phyloP scores from a whole-genome alignment of 2,113 vertebrate genomes.

The Sinocyclocheilus maitianheensis region DNA sequence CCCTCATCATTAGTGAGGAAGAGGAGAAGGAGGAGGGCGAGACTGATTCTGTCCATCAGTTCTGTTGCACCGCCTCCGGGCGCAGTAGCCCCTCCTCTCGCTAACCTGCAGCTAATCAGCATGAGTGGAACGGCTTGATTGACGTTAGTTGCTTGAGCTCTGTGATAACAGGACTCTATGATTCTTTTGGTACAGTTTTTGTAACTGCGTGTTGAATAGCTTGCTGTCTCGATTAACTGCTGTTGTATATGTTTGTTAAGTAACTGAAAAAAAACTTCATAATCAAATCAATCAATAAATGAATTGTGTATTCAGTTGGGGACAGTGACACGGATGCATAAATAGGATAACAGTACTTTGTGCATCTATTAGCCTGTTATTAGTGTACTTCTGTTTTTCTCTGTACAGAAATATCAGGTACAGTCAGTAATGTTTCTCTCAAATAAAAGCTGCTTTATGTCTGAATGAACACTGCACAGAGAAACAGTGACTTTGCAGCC shows the following conservation, averaged over 20 bases:
- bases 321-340: not conserved
- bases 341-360: too few species aligned
- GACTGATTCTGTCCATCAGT: slow-evolving; percentile 89
- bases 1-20: slow-evolving; percentile 48
- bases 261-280: not conserved
- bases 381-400: not conserved
- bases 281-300: not conserved
- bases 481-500: not conserved
- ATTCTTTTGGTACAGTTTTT: not conserved
- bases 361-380: too few species aligned
- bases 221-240: not conserved
- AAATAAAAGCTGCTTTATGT: not conserved
- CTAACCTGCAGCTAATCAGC: slow-evolving; percentile 78
- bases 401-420: not conserved
- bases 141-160: not conserved
- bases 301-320: not conserved
- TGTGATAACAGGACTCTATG: not conserved
- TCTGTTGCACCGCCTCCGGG: slow-evolving; percentile 91
- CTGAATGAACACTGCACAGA: not conserved
- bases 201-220: slow-evolving; percentile 6
- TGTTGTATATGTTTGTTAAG: not conserved
- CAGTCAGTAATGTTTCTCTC: not conserved
- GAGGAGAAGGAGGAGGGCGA: slow-evolving; percentile 86
- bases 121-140: slow-evolving; percentile 14
- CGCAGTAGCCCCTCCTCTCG: slow-evolving; percentile 92